Conservation (phyloP, 2,113 vertebrate species). For the Parus major region DNA sequence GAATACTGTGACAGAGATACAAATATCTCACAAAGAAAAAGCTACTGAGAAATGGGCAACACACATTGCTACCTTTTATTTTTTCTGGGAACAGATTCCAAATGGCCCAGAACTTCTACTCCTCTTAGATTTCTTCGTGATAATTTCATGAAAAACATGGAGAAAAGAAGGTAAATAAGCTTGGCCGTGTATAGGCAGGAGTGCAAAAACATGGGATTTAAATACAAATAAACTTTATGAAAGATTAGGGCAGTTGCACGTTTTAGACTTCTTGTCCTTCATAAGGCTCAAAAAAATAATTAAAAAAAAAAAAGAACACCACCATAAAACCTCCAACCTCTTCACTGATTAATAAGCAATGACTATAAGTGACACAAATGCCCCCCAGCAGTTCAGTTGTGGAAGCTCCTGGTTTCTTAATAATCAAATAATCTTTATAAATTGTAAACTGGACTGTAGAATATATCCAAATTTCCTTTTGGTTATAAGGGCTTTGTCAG, state of each 20-base stretch:
- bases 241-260: neutral
- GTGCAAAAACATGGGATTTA: neutral
- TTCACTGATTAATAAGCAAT: neutral
- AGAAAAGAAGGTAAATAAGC: neutral
- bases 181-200: neutral
- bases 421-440: neutral
- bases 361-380: neutral
- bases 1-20: neutral
- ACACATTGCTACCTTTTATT: neutral
- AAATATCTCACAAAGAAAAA: neutral
- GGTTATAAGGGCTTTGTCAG: neutral
- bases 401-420: neutral
- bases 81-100: neutral
- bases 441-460: neutral
- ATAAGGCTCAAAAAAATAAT: neutral
- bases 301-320: fast-evolving
- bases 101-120: neutral
- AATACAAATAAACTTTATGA: neutral
- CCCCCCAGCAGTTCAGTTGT: neutral
- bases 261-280: neutral
- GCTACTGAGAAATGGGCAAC: neutral
- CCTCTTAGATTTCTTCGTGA: neutral
- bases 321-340: neutral
- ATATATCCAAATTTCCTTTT: neutral
- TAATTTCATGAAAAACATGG: neutral